Conservation (phyloP, 2,888 invertebrate genomes). For the Ennomos erosarius region DNA sequence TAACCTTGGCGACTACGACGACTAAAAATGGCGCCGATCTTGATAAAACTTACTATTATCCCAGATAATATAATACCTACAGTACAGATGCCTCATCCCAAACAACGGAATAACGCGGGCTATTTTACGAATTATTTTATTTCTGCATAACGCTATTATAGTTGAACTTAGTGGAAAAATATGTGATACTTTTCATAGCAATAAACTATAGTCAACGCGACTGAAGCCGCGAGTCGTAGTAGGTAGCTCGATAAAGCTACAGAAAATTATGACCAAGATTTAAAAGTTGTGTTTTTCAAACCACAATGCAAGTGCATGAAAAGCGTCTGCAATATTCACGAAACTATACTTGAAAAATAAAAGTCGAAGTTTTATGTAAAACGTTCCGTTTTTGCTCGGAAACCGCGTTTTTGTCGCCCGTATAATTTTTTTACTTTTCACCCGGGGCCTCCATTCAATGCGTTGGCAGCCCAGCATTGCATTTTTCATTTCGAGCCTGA, state of each 20-base stretch:
- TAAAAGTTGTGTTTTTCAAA: constrained; percentile 4
- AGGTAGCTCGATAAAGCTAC: no score
- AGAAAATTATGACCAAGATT: no score
- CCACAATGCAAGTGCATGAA: constrained; percentile 52
- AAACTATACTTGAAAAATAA: constrained; percentile 25
- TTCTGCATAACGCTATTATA: no score
- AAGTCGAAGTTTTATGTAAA: constrained; percentile 34
- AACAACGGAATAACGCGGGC: no score
- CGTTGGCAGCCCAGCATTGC: constrained; percentile 58
- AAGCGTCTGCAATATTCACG: constrained; percentile 43
- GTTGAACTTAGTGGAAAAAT: no score
- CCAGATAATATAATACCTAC: no score
- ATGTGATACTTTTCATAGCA: constrained; percentile 1
- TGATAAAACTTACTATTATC: no score
- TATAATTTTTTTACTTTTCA: constrained; percentile 62
- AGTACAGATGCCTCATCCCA: no score
- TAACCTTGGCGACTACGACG: no score
- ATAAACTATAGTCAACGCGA: constrained; percentile 23
- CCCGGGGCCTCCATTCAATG: constrained; percentile 67
- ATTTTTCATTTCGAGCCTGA: constrained; percentile 75
- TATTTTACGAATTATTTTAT: no score
- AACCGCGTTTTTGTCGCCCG: constrained; percentile 63
- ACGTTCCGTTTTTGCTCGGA: constrained; percentile 58
- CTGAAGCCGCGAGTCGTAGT: no score
- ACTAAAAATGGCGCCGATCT: no score